phyloP scores from a whole-genome alignment of 2,888 invertebrate genomes.

The Harpalus rufipes region DNA sequence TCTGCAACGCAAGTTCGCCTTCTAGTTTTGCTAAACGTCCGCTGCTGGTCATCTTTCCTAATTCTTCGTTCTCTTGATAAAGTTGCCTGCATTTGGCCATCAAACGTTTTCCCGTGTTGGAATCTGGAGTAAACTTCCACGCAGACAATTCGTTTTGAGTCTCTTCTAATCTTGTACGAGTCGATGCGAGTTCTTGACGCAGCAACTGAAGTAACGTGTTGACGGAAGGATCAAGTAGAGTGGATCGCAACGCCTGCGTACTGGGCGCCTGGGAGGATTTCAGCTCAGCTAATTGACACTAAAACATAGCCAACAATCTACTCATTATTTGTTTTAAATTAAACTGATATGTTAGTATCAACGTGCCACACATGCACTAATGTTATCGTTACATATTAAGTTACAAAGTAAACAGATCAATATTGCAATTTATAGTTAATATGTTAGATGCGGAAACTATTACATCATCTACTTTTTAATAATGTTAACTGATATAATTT shows the following conservation, averaged over 20 bases:
- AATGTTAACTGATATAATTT: not conserved
- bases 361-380: not conserved
- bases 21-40: slow-evolving; percentile 97
- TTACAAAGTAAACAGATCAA: no score
- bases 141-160: slow-evolving; percentile 98
- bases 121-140: slow-evolving; percentile 99
- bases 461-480: not conserved
- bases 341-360: slow-evolving; percentile 16
- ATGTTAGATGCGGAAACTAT: no score
- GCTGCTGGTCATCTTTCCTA: slow-evolving; percentile 96
- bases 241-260: slow-evolving; percentile 86
- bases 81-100: slow-evolving; percentile 98
- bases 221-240: slow-evolving; percentile 96
- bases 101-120: slow-evolving; percentile 97
- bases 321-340: slow-evolving; percentile 3
- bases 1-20: slow-evolving; percentile 95
- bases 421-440: no score
- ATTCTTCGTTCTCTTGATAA: slow-evolving; percentile 98
- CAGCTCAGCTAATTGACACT: slow-evolving; percentile 96
- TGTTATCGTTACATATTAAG: not conserved
- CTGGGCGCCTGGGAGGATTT: slow-evolving; percentile 91
- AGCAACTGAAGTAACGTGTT: slow-evolving; percentile 95
- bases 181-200: slow-evolving; percentile 92
- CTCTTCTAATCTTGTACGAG: slow-evolving; percentile 95
- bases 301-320: slow-evolving; percentile 69